Percentiles rank a stretch among this genome's conserved stretches.
These are phyloP conservation scores for Corydoras sp. DNA, from an alignment of 2,113 vertebrate species.

Conservation along the genomic window DNA sequence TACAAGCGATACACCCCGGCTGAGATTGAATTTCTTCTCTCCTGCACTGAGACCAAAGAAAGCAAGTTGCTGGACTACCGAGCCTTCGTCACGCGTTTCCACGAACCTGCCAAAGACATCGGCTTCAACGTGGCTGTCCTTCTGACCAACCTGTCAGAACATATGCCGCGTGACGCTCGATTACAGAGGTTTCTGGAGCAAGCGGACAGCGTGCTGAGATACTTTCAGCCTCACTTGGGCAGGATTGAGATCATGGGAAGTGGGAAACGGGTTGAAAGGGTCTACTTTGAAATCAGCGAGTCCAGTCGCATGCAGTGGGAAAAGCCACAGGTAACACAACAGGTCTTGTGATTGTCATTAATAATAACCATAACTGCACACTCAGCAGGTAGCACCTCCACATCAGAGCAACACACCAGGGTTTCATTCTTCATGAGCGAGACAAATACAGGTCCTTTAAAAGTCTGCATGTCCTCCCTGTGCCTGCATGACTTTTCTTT, in stretches of 20 bases:
- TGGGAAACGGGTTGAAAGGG: constrained; percentile 87
- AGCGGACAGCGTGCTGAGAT: constrained; percentile 81
- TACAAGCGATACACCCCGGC: constrained; percentile 81
- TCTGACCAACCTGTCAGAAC: constrained; percentile 89
- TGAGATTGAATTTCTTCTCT: constrained; percentile 84
- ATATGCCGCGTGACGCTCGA: constrained; percentile 85
- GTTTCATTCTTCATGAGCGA: too few relatives aligned
- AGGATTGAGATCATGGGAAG: constrained; percentile 94
- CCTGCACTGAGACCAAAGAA: constrained; percentile 79
- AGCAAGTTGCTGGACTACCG: constrained; percentile 83
- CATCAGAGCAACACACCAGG: too few relatives aligned
- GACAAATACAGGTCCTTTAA: too few relatives aligned
- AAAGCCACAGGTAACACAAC: constrained; percentile 79
- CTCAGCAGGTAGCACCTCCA: too few relatives aligned
- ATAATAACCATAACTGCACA: too few relatives aligned
- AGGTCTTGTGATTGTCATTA: not conserved
- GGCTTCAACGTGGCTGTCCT: constrained; percentile 90
- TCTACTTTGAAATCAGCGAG: constrained; percentile 95
- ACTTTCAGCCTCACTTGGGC: constrained; percentile 86
- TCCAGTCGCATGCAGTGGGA: constrained; percentile 94
- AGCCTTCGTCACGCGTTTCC: constrained; percentile 85
- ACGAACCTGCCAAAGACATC: constrained; percentile 92
- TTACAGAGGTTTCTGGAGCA: constrained; percentile 82
- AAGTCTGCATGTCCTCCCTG: too few relatives aligned
- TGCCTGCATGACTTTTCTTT: too few relatives aligned